A percentile compares a stretch with the other conserved stretches of the same genome.
phyloP scores from a whole-genome alignment of 2,797 vertebrate species.

The Bufotes viridis region DNA sequence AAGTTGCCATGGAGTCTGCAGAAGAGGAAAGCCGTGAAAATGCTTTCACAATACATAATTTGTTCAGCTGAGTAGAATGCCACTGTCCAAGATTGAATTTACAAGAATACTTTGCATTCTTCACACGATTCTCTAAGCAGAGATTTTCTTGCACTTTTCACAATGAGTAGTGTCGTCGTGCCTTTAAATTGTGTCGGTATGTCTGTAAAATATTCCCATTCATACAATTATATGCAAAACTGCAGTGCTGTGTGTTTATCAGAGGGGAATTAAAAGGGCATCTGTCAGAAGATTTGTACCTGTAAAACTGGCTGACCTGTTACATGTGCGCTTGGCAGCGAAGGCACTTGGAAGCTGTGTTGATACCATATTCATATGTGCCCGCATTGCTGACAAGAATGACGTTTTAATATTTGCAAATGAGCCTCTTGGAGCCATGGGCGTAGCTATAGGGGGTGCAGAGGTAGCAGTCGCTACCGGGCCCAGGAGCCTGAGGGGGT shows the following conservation, averaged over 20 bases:
- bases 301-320: too few species aligned
- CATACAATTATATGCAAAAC: not conserved
- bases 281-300: too few species aligned
- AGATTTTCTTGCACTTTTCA: slow-evolving; percentile 22
- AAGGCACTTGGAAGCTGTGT: too few species aligned
- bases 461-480: too few species aligned
- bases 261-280: not conserved
- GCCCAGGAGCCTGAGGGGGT: too few species aligned
- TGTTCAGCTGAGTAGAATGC: slow-evolving; percentile 48
- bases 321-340: too few species aligned
- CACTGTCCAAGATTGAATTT: slow-evolving; percentile 47
- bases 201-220: slow-evolving; percentile 11
- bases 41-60: slow-evolving; percentile 53
- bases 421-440: too few species aligned
- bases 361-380: too few species aligned
- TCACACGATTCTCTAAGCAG: slow-evolving; percentile 27
- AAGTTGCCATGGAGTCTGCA: slow-evolving; percentile 52
- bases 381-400: too few species aligned
- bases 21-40: slow-evolving; percentile 50
- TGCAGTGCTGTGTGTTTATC: not conserved
- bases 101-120: slow-evolving; percentile 21
- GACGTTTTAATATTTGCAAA: too few species aligned
- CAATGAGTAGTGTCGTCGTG: slow-evolving; percentile 13
- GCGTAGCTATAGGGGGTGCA: too few species aligned
- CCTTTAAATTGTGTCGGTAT: slow-evolving; percentile 14